phyloP scores from a whole-genome alignment of 2,113 vertebrate species.

The Psilopsiagon aurifrons region DNA sequence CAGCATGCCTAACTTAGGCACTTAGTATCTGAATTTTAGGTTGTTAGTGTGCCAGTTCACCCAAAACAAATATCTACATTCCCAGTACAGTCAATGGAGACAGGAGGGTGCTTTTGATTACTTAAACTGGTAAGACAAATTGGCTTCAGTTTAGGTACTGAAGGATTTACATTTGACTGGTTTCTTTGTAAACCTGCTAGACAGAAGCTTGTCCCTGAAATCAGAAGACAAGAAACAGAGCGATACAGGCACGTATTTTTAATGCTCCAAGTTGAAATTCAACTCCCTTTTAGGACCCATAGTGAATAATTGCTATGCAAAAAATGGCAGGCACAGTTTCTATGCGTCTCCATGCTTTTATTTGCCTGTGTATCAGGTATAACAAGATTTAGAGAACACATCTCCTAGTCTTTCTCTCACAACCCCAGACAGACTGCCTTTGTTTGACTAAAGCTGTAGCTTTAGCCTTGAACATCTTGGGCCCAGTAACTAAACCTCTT shows the following conservation, averaged over 20 bases:
- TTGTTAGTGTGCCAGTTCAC: not conserved
- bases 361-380: not conserved
- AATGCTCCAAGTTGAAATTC: not conserved
- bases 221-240: not conserved
- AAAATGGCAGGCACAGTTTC: not conserved
- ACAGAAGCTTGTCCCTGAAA: not conserved
- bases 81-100: not conserved
- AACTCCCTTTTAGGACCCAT: not conserved
- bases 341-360: not conserved
- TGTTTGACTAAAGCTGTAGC: not conserved
- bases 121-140: not conserved
- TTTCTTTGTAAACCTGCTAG: not conserved
- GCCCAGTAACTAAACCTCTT: not conserved
- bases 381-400: not conserved
- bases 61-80: not conserved
- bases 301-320: not conserved
- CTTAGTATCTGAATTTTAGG: not conserved
- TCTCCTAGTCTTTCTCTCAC: not conserved
- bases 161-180: not conserved
- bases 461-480: not conserved
- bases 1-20: not conserved
- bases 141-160: fast-evolving
- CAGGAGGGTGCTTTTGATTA: fast-evolving
- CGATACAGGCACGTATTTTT: not conserved
- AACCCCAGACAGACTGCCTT: not conserved